These are phyloP conservation scores for Cephonodes hylas DNA, from an alignment of 2,888 invertebrate genomes.

Conservation along the genomic window DNA sequence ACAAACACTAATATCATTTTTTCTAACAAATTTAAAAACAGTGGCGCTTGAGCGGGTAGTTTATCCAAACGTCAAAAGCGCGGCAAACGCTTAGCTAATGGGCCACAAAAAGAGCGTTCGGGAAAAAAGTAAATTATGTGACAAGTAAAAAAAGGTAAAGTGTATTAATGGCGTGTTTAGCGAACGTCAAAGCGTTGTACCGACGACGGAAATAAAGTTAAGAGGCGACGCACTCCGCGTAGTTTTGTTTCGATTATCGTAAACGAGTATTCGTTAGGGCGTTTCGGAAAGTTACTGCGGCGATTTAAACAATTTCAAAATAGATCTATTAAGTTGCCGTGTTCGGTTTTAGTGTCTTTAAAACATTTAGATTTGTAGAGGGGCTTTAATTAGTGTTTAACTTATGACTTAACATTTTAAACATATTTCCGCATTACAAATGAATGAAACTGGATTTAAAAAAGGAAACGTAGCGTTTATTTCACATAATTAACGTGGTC, in stretches of 20 bases:
- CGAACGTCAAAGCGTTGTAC: constrained; percentile 71
- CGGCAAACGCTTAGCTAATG: constrained; percentile 73
- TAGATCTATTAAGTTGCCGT: constrained; percentile 26
- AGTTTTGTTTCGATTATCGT: constrained; percentile 16
- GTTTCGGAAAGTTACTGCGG: background rate
- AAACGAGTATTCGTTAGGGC: background rate
- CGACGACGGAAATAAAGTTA: constrained; percentile 68
- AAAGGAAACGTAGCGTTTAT: too few relatives aligned
- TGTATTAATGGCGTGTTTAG: constrained; percentile 79
- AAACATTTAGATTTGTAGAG: background rate
- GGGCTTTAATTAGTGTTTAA: too few relatives aligned
- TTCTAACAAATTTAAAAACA: constrained; percentile 34
- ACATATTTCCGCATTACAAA: too few relatives aligned
- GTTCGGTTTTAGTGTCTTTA: too few relatives aligned
- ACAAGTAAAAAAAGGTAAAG: constrained; percentile 71
- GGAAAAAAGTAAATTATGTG: constrained; percentile 76
- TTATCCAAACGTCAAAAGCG: constrained; percentile 67
- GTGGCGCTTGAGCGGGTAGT: constrained; percentile 56
- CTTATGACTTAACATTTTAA: too few relatives aligned
- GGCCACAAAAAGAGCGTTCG: constrained; percentile 55
- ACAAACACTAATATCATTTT: constrained; percentile 25
- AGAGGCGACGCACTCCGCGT: constrained; percentile 47
- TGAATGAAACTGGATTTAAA: too few relatives aligned
- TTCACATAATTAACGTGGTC: too few relatives aligned
- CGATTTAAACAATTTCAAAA: constrained; percentile 18